Conservation (phyloP, 2,797 vertebrate species). For the Pantherophis alleghaniensis region DNA sequence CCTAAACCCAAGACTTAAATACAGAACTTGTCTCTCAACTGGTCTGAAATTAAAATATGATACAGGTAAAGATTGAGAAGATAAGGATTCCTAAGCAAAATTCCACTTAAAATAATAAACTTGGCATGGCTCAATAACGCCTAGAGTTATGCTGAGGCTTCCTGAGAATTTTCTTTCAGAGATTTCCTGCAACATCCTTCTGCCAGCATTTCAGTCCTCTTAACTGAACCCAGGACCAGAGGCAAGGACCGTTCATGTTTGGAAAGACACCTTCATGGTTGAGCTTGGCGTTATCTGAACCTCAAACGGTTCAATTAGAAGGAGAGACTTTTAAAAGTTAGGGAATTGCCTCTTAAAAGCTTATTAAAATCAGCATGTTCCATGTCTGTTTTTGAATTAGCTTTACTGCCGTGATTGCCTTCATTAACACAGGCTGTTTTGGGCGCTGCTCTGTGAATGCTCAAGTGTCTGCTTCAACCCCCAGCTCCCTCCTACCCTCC, state of each 20-base stretch:
- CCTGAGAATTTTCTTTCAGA: conserved; percentile 22
- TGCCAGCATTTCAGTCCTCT: conserved; percentile 13
- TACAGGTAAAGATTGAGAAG: background rate
- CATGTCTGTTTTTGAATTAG: conserved; percentile 70
- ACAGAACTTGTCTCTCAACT: conserved; percentile 25
- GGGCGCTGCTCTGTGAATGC: conserved; percentile 61
- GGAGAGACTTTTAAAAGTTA: conserved; percentile 73
- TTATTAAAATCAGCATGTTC: conserved; percentile 76
- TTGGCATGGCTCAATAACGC: conserved; percentile 18
- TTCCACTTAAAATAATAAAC: conserved; percentile 7
- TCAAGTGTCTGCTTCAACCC: conserved; percentile 27
- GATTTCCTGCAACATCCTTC: background rate
- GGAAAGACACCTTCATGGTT: conserved; percentile 67
- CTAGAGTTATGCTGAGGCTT: conserved; percentile 16
- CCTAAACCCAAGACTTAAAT: background rate
- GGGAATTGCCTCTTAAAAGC: conserved; percentile 73
- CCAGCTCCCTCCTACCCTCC: fast-evolving
- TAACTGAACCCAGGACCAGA: conserved; percentile 56
- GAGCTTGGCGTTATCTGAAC: conserved; percentile 65
- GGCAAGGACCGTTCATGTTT: conserved; percentile 37
- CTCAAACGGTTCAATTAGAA: conserved; percentile 68
- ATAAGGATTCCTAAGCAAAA: conserved; percentile 17
- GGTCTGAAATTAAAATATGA: conserved; percentile 14
- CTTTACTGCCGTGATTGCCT: conserved; percentile 69
- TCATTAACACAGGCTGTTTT: conserved; percentile 71